Base-by-base conservation (phyloP, 37 sponge, comb jelly and placozoan genomes). In the Haliclona indistincta region DNA sequence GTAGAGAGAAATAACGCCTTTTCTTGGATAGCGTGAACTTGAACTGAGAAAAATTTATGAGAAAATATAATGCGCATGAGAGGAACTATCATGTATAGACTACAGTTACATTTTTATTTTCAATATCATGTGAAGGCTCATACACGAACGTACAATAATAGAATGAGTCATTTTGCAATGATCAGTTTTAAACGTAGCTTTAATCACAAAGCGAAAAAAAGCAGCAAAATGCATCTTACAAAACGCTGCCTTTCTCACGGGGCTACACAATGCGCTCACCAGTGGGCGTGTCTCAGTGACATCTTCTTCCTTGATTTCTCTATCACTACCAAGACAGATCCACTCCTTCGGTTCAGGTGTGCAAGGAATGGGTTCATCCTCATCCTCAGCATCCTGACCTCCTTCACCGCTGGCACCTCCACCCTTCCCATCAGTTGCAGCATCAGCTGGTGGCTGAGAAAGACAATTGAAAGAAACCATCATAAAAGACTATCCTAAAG, bases 341-440 rank as follows among this genome's bases (percentile, higher is more conserved):
- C 99, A 98, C 53, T 77, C 84, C 65, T 44, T 84, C 23, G 95
- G 91, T 33, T 58, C 77, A 26, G 98, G 94, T 7, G 95, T 97
- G 25, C 23, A 42, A 0, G 91, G 91, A 13, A 89, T 63, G 34
- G 75, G 78, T 35, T 86, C 81, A 0, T 77, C 81, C 49, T 88
- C 94, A 20, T 93, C 94, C 33, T 89, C 91, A 41, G 55, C 84
- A 20, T 52, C 82, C 38, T 61, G 84, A 4, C 54, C 84, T 25
- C 75, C 81, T 32, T 72, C 79, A n/a, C n/a, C n/a, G 7, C 60
- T n/a, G 19, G 38, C 82, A 22, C 56, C 82, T 17, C 33, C 73
- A 13, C 26, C 75, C 60, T 73, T 84, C 32, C 63, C 86, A 25
- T 71, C 81, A 37, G 20, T 68, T 22, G 44, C 74, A 44, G 61